Evolutionary conservation across 2,113 vertebrate genomes (phyloP), one percentile per base, ranked within the genome.

Genomic region (Oxygymnocypris stewartii): DNA sequence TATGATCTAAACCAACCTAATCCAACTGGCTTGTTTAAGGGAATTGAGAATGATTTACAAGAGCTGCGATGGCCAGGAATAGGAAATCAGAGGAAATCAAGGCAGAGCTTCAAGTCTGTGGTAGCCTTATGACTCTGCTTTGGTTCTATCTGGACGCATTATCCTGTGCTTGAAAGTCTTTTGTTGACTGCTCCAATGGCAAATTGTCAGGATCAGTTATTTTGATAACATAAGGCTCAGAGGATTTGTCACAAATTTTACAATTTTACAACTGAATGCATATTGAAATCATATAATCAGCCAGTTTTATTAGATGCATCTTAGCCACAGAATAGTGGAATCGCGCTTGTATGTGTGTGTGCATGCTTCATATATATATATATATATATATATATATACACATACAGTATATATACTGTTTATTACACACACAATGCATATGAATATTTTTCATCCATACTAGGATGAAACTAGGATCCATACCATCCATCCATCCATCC

Each of bases 21-120:
- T 96, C 95, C 94, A 94, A 95, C 94, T 94, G 94, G 95, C 94
- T 94, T 95, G 94, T 95, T 95, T 93, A 94, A 93, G 92, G 91
- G 95, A 95, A 94, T 92, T 93, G 93, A 94, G 93, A 95, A 95
- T 96, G 94, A 96, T 95, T 96, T 95, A 95, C 93, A 94, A 93
- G 95, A 93, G 88, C 93, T 90, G 92, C 82, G 80, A 86, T 79
- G 88, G 93, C 93, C 92, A 94, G 88, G 88, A 92, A 89, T 88
- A 94, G 93, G 90, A 95, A 94, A 93, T 94, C 93, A 88, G 90
- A 91, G 91, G 90, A 93, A 93, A 94, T 94, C 81, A 78, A 90
- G 91, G 92, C 93, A 91, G 84, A 88, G 87, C 92, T 94, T 94
- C 92, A 90, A 93, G 88, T 92, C 89, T 91, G 89, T 89, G 88